Evolutionary conservation across 2,888 invertebrate species (phyloP), one percentile per base, ranked within the genome.

Genomic region (Habrosyne pyritoides): DNA sequence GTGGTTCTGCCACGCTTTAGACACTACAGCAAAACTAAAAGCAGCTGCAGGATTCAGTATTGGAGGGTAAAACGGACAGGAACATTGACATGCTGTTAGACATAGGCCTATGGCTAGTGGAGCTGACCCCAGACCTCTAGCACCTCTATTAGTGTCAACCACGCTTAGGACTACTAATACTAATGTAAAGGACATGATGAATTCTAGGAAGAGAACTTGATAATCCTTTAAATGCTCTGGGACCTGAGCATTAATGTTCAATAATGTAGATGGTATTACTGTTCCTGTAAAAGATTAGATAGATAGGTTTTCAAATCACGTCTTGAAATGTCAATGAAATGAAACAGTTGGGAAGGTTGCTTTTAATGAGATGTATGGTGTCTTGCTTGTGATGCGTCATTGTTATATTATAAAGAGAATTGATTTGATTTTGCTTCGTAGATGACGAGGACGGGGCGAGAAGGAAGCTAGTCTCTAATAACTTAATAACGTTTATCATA

Each of bases 21-120:
- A 72, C 0, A 75, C 4, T 0, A 75, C 55, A 2, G 77, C 79
- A 3, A 73, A 73, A 8, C 71, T 71, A 2, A 77, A 57, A 10
- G 66, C 63, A 21, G 70, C 57, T 0, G 67, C 65, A 0, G 79
- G 81, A 26, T 76, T 80, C 26, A 80, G 28, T 0, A 67, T 67
- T 0, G 61, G 68, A 1, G 69, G 67, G n/a, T 76, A 80, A 0
- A 68, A 67, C 0, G 67, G 47, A 26, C 72, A 65, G 0, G 71
- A 60, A 36, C 72, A 73, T 36, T 73, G 60, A 3, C 77, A 71
- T 3, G 69, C 78, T 4, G 76, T 57, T 0, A 79, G 2, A 51
- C 71, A 68, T 0, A 79, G 18, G 0, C 80, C 80, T 22, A 79
- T 59, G 5, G 76, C 73, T n/a, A 80, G 48, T 12, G 79, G 49